Percentiles rank a stretch among this genome's conserved stretches.
These are phyloP conservation scores for Sinosuthora webbiana DNA, from an alignment of 2,113 vertebrate species.

Conservation along the genomic window DNA sequence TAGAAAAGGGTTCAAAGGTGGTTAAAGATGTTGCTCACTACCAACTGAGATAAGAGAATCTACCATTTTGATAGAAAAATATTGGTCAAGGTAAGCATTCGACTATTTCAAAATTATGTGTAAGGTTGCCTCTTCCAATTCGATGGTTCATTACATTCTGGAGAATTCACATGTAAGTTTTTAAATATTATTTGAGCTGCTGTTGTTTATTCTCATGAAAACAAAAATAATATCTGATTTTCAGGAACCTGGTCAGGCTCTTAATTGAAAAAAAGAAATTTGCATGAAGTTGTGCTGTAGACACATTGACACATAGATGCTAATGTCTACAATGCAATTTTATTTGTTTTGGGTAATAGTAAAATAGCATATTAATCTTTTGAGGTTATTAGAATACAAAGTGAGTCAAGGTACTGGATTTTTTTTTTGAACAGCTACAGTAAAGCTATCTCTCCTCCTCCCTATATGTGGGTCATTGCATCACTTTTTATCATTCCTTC, in stretches of 20 bases:
- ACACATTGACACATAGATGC: neutral
- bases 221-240: neutral
- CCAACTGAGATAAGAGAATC: neutral
- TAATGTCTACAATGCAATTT: neutral
- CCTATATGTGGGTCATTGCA: neutral
- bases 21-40: neutral
- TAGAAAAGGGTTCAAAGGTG: neutral
- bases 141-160: neutral
- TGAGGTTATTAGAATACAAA: neutral
- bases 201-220: neutral
- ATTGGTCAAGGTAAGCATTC: neutral
- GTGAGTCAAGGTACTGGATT: neutral
- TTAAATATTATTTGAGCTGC: neutral
- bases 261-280: neutral
- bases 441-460: neutral
- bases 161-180: neutral
- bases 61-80: neutral
- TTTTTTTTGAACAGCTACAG: neutral
- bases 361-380: neutral
- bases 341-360: neutral
- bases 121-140: neutral
- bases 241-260: neutral
- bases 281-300: neutral
- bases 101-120: neutral
- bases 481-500: neutral